Percentiles rank a stretch among this genome's conserved stretches.
phyloP scores from a whole-genome alignment of 2,113 vertebrate species.

The Phalacrocorax aristotelis region DNA sequence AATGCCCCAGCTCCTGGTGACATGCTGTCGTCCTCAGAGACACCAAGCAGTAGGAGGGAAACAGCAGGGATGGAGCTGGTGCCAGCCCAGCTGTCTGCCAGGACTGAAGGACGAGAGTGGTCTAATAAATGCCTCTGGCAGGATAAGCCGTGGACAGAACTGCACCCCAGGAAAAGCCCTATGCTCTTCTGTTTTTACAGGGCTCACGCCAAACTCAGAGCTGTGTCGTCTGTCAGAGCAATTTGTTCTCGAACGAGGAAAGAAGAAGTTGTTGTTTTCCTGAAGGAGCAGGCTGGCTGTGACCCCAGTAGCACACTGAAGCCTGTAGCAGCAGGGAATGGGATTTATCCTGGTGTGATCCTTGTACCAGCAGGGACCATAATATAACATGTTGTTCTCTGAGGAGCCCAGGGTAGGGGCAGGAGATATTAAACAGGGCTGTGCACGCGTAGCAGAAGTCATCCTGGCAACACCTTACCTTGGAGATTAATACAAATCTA shows the following conservation, averaged over 20 bases:
- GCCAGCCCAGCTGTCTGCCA: neutral
- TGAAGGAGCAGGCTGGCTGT: neutral
- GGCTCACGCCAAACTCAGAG: neutral
- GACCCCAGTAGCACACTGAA: neutral
- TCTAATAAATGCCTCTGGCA: neutral
- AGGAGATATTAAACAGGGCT: neutral
- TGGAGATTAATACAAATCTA: neutral
- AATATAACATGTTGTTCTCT: neutral
- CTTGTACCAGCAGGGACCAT: neutral
- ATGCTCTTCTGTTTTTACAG: neutral
- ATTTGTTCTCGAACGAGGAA: neutral
- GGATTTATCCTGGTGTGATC: neutral
- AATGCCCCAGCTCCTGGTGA: neutral
- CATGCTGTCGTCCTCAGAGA: neutral
- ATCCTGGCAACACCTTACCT: neutral
- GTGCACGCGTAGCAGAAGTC: neutral
- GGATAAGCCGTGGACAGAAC: neutral
- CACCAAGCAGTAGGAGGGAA: neutral
- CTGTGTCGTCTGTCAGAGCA: constrained; percentile 2
- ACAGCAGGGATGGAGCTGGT: fast-evolving
- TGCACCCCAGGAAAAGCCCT: neutral
- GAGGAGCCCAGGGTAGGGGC: neutral
- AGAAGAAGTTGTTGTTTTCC: constrained; percentile 7
- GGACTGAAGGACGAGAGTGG: neutral
- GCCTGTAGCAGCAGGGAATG: neutral